Percentiles rank a stretch among this genome's conserved stretches.
phyloP scores from a whole-genome alignment of 2,113 vertebrate species.

The Elgaria multicarinata region DNA sequence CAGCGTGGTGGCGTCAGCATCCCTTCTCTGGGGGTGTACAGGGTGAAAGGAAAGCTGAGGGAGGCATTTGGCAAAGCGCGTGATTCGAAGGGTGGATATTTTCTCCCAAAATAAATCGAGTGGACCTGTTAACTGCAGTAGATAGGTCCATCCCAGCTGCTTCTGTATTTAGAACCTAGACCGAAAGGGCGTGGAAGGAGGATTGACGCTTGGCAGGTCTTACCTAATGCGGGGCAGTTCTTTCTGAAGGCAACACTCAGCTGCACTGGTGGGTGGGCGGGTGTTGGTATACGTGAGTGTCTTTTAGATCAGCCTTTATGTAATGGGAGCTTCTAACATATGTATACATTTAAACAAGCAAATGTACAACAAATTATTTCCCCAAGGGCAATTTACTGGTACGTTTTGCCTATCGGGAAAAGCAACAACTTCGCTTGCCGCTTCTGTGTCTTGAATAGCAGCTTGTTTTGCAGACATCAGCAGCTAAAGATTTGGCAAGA shows the following conservation, averaged over 20 bases:
- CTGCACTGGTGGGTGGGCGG: background rate
- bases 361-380: background rate
- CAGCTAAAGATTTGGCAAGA: background rate
- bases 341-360: background rate
- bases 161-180: background rate
- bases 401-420: background rate
- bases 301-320: background rate
- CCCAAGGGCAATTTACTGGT: background rate
- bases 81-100: background rate
- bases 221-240: background rate
- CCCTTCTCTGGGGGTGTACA: background rate
- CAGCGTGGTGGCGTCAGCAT: background rate
- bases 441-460: background rate
- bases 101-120: slow-evolving; percentile 16
- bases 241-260: background rate
- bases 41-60: slow-evolving; percentile 7
- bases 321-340: background rate
- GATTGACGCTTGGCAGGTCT: background rate
- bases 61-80: background rate
- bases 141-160: background rate
- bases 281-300: background rate
- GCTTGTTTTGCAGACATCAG: background rate
- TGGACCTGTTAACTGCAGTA: background rate
- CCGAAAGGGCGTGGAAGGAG: background rate
- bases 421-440: background rate